A percentile compares a stretch with the other conserved stretches of the same genome.
Conservation (phyloP, 2,888 invertebrate genomes). For the Xestia sexstrigata region DNA sequence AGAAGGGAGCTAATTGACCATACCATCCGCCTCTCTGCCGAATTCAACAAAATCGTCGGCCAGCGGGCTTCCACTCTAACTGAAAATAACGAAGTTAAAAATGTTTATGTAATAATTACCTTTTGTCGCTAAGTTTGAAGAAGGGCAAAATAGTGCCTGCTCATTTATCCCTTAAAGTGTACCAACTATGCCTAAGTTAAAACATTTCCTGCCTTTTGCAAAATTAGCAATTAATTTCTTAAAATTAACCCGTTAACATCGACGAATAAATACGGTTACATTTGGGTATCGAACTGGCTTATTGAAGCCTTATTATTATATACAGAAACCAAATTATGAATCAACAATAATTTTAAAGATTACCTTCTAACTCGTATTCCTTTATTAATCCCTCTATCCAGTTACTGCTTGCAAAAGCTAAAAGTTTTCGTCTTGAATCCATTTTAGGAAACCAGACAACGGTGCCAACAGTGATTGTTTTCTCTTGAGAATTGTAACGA, state of each 20-base stretch:
- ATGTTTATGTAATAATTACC: background rate
- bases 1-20: slow-evolving; percentile 73
- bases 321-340: background rate
- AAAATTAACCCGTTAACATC: background rate
- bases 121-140: background rate
- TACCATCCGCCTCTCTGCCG: slow-evolving; percentile 64
- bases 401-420: slow-evolving; percentile 48
- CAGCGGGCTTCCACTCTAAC: slow-evolving; percentile 55
- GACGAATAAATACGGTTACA: too few species aligned
- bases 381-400: slow-evolving; percentile 68
- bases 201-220: background rate
- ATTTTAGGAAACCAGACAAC: slow-evolving; percentile 42
- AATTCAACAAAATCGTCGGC: slow-evolving; percentile 64
- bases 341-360: background rate
- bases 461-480: slow-evolving; percentile 24
- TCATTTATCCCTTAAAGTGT: background rate
- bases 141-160: background rate
- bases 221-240: background rate
- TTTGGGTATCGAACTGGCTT: too few species aligned
- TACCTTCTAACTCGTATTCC: slow-evolving; percentile 72
- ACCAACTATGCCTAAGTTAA: background rate
- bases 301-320: background rate
- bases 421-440: slow-evolving; percentile 25
- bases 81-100: slow-evolving; percentile 19
- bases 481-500: slow-evolving; percentile 28